Conservation (phyloP, 2,888 invertebrate species). For the Dasysyrphus albostriatus region DNA sequence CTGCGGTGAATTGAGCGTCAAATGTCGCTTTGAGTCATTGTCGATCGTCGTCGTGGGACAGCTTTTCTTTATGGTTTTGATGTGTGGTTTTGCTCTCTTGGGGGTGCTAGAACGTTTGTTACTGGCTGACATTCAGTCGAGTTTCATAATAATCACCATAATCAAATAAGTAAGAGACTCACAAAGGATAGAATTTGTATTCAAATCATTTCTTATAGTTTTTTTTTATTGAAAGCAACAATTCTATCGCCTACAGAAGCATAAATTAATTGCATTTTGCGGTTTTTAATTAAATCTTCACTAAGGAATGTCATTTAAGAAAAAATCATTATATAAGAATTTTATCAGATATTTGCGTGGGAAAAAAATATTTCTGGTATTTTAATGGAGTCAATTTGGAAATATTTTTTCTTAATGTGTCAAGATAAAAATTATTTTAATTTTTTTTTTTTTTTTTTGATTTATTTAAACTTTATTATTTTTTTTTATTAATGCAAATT, state of each 20-base stretch:
- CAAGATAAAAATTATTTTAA: too few species aligned
- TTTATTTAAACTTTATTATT: too few species aligned
- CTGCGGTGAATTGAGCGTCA: slow-evolving; percentile 67
- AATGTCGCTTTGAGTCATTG: slow-evolving; percentile 61
- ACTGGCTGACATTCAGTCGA: slow-evolving; percentile 63
- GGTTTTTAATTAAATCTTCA: not conserved
- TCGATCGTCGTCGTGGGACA: slow-evolving; percentile 36
- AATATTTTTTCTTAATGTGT: too few species aligned
- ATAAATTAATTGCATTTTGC: slow-evolving; percentile 20
- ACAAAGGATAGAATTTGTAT: slow-evolving; percentile 14
- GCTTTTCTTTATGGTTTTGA: slow-evolving; percentile 46
- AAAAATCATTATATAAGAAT: too few species aligned
- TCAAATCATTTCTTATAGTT: not conserved
- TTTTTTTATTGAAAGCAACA: not conserved
- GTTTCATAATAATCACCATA: slow-evolving; percentile 48
- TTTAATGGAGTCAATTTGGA: too few species aligned
- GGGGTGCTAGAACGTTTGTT: slow-evolving; percentile 74
- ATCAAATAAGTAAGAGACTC: slow-evolving; percentile 27
- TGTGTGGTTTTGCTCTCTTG: slow-evolving; percentile 70
- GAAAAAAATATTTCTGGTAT: too few species aligned
- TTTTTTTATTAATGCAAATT: too few species aligned
- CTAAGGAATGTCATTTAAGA: not conserved
- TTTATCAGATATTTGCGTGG: too few species aligned
- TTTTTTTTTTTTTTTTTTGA: too few species aligned
- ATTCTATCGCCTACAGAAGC: slow-evolving; percentile 8